A percentile compares a stretch with the other conserved stretches of the same genome.
Evolutionary conservation across 2,113 vertebrate species (phyloP).

Genomic region (Chrysemys picta): DNA sequence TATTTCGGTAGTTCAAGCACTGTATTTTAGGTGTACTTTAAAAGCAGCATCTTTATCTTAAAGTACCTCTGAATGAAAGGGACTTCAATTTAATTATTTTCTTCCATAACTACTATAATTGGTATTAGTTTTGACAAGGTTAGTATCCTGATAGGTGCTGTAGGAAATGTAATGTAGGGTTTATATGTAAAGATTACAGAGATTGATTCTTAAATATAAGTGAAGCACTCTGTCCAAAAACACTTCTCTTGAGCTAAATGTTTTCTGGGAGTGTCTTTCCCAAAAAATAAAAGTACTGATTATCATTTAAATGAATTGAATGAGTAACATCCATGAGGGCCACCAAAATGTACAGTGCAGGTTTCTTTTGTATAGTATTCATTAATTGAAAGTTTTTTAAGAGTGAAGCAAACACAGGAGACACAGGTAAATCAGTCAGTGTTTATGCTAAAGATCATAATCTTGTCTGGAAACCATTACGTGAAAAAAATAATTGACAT

Average conservation of each 20-base stretch:
- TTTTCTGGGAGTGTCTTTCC: not conserved
- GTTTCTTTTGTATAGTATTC: not conserved
- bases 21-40: not conserved
- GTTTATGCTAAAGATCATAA: not conserved
- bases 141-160: not conserved
- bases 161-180: not conserved
- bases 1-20: not conserved
- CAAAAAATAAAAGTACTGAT: not conserved
- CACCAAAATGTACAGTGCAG: not conserved
- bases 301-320: not conserved
- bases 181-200: not conserved
- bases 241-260: not conserved
- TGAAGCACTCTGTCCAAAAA: not conserved
- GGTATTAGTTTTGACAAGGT: not conserved
- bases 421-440: not conserved
- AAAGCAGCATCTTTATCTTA: not conserved
- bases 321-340: not conserved
- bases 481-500: not conserved
- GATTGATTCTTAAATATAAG: not conserved
- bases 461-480: not conserved
- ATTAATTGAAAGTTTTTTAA: not conserved
- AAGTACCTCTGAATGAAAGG: not conserved
- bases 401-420: not conserved
- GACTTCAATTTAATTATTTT: not conserved
- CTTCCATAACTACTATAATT: not conserved